A percentile compares a stretch with the other conserved stretches of the same genome.
Conservation (phyloP, 2,888 invertebrate genomes). For the Caradrina clavipalpis region DNA sequence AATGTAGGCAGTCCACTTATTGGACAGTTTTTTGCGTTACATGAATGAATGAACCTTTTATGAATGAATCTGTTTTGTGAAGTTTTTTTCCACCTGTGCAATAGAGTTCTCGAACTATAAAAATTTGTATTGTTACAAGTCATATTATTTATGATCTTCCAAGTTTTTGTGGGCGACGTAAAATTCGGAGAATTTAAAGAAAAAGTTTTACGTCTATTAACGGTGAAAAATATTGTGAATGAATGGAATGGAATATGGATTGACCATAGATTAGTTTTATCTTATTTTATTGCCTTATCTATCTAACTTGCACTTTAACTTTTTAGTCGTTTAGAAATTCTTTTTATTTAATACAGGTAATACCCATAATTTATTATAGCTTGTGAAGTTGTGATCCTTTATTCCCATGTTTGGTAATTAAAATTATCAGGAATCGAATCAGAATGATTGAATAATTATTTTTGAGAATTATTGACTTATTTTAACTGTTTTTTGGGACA, state of each 20-base stretch:
- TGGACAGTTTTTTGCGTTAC: conserved; percentile 74
- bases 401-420: no score
- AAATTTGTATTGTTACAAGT: conserved; percentile 87
- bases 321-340: not conserved
- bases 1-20: conserved; percentile 66
- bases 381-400: no score
- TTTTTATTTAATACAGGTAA: no score
- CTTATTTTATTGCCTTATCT: conserved; percentile 30
- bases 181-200: conserved; percentile 57
- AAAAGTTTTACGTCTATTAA: conserved; percentile 53
- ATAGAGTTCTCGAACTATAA: conserved; percentile 80
- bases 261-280: conserved; percentile 26
- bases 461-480: no score
- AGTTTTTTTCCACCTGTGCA: conserved; percentile 81
- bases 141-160: conserved; percentile 84
- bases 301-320: not conserved
- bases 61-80: conserved; percentile 77
- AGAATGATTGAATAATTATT: no score
- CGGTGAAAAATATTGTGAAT: conserved; percentile 55
- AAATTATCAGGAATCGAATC: no score
- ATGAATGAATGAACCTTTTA: conserved; percentile 79
- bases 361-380: no score
- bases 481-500: no score
- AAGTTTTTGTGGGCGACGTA: conserved; percentile 68
- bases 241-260: conserved; percentile 38